A percentile compares a stretch with the other conserved stretches of the same genome.
phyloP scores from a whole-genome alignment of 1,140 invertebrate genomes.

The Rhagoletis pomonella region DNA sequence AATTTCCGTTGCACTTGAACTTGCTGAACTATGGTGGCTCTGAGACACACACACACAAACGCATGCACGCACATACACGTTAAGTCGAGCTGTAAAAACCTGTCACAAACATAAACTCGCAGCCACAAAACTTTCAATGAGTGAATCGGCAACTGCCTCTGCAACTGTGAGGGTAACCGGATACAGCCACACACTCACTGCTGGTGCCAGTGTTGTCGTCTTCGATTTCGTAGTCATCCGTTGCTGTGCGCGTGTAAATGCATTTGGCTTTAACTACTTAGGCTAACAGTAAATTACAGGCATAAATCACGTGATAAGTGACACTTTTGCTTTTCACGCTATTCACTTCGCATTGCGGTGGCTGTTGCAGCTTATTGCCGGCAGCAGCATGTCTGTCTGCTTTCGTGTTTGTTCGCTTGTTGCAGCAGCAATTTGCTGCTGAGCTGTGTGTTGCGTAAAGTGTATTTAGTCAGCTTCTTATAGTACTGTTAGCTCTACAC shows the following conservation, averaged over 20 bases:
- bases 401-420: no score
- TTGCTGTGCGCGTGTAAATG: neutral
- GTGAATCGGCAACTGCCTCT: neutral
- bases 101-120: neutral
- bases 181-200: neutral
- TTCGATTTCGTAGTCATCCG: no score
- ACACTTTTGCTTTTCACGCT: constrained; percentile 40
- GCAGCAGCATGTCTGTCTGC: no score
- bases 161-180: neutral
- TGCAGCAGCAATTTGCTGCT: no score
- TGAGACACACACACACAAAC: neutral
- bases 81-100: neutral
- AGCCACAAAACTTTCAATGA: neutral
- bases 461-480: no score
- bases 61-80: constrained; percentile 29
- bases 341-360: constrained; percentile 16
- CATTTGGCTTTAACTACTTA: constrained; percentile 17
- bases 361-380: neutral
- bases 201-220: neutral
- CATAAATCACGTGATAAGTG: constrained; percentile 50
- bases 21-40: neutral
- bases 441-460: no score
- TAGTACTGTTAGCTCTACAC: no score
- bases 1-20: constrained; percentile 37
- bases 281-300: constrained; percentile 37